phyloP scores from a whole-genome alignment of 2,113 vertebrate species.

The Varanus komodoensis region DNA sequence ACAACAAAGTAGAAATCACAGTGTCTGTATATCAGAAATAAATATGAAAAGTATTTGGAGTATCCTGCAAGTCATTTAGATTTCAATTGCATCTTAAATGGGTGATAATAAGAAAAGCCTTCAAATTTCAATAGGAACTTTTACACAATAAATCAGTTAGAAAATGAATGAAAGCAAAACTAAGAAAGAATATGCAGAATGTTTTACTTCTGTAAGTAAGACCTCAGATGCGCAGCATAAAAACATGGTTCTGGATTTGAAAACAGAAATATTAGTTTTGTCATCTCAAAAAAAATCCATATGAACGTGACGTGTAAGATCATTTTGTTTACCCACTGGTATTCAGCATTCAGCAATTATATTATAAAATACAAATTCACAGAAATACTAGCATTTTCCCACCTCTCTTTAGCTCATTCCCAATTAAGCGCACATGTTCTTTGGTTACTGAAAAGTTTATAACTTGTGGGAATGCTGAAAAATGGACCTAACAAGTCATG shows the following conservation, averaged over 20 bases:
- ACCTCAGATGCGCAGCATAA: constrained; percentile 65
- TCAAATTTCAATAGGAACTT: constrained; percentile 32
- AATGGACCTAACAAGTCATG: constrained; percentile 16
- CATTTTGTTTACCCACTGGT: constrained; percentile 57
- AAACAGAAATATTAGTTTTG: constrained; percentile 59
- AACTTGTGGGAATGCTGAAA: constrained; percentile 59
- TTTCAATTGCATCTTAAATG: constrained; percentile 1
- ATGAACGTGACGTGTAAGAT: constrained; percentile 46
- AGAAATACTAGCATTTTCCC: constrained; percentile 58
- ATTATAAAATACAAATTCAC: constrained; percentile 54
- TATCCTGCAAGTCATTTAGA: constrained; percentile 31
- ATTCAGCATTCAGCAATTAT: constrained; percentile 51
- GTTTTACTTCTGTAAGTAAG: constrained; percentile 70
- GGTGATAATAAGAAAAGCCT: constrained; percentile 23
- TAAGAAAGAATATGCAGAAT: constrained; percentile 60
- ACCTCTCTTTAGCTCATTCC: constrained; percentile 42
- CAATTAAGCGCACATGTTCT: constrained; percentile 74
- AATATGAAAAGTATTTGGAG: constrained; percentile 44
- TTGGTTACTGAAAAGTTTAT: constrained; percentile 74
- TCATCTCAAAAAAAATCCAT: constrained; percentile 59
- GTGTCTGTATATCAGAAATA: constrained; percentile 17
- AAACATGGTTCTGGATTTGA: constrained; percentile 60
- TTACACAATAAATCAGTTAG: constrained; percentile 30
- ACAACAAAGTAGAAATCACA: constrained; percentile 58
- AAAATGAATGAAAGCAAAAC: constrained; percentile 60